Base-by-base conservation (phyloP, 2,113 vertebrate species). In the Toxotes jaculatrix region DNA sequence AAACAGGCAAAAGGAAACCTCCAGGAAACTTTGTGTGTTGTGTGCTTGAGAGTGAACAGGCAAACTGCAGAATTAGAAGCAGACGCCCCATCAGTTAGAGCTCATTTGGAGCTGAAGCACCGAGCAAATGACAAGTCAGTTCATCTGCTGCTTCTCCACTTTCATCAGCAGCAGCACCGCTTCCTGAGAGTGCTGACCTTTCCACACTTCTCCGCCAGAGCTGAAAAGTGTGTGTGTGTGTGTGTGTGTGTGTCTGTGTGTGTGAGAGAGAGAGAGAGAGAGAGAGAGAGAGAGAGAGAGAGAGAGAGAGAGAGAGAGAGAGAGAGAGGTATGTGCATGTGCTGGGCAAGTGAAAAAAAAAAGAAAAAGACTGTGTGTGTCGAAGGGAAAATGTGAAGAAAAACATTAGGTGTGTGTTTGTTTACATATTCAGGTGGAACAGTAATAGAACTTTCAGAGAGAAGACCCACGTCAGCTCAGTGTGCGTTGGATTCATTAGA, bases 131-230 rank as follows among this genome's bases (percentile, higher is more conserved):
- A 86, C 84, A 77, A 77, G 64, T 81, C 77, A 84, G 68, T 89
- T 81, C 69, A 84, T 77, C 74, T 79, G 80, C 70, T 53, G 57
- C 65, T 47, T 53, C 61, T 77, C 57, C 38, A 49, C 77, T 86
- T 68, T 69, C 74, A 76, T 74, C 78, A 62, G n/a, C 61, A 21
- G 63, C 61, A 43, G 51, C 32, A 2, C 27, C 0, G 10, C 87
- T 79, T 84, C 84, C 84, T 72, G 42, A 56, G 80, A 74, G 77
- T 42, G 2, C 64, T 75, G 84, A 86, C 77, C 87, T 84, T 84
- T 75, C 59, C 34, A 0, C 69, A 81, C 34, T 65, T 65, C 62
- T 60, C 69, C 0, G 14, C 38, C 42, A 12, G 5, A 32, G 36
- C 38, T 61, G 47, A 65, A 64, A 55, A 43, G 43, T 17, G 13